A percentile compares a stretch with the other conserved stretches of the same genome.
These are phyloP conservation scores for Lasiurus borealis DNA, from an alignment of 2,113 vertebrate species.

Conservation along the genomic window DNA sequence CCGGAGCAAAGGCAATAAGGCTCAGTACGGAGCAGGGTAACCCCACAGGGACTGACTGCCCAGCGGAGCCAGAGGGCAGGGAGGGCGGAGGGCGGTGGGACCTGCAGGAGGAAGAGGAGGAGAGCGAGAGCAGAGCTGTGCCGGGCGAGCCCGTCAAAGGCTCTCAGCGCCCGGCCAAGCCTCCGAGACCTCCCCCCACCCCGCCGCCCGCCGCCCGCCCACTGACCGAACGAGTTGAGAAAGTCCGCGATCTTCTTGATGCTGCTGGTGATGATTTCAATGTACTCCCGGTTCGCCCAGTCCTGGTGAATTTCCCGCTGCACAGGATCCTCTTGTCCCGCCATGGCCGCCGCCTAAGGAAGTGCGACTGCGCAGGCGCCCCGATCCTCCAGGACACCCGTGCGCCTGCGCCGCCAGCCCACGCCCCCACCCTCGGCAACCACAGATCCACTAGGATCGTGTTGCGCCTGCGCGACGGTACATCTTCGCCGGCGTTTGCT, in stretches of 20 bases:
- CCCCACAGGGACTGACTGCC: background rate
- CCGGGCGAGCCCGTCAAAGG: background rate
- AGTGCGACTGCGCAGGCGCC: constrained; percentile 64
- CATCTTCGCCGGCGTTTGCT: constrained; percentile 86
- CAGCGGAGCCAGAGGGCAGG: background rate
- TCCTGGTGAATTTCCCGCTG: constrained; percentile 98
- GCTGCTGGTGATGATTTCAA: constrained; percentile 97
- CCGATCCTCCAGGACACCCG: background rate
- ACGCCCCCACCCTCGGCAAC: rapidly evolving
- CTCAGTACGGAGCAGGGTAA: background rate
- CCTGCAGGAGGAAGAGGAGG: background rate
- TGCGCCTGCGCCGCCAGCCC: constrained; percentile 72
- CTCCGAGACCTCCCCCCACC: no score
- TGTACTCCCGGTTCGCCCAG: constrained; percentile 98
- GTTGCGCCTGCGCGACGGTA: constrained; percentile 81
- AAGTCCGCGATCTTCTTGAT: constrained; percentile 99
- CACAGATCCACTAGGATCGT: no score
- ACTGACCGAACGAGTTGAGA: constrained; percentile 96
- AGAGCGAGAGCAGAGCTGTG: background rate
- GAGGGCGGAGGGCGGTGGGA: background rate
- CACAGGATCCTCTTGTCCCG: constrained; percentile 96
- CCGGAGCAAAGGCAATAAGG: background rate
- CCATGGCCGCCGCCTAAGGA: constrained; percentile 89
- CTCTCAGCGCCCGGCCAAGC: background rate
- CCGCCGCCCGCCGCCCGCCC: constrained; percentile 19